phyloP scores from a whole-genome alignment of 2,113 vertebrate genomes.

The Ptilorrhoa leucosticta region DNA sequence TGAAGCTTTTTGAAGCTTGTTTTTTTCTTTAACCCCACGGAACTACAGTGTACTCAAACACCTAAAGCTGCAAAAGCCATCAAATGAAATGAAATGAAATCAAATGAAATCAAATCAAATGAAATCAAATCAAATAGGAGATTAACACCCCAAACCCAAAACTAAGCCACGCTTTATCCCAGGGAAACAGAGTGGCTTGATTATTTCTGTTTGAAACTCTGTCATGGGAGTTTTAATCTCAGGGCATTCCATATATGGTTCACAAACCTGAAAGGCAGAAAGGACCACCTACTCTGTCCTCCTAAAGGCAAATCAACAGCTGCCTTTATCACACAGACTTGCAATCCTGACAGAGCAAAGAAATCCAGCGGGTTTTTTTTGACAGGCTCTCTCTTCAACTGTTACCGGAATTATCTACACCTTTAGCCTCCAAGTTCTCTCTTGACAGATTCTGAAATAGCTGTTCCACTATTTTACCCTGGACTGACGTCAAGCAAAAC shows the following conservation, averaged over 20 bases:
- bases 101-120: too few species aligned
- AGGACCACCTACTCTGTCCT: not conserved
- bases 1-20: not conserved
- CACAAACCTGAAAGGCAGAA: not conserved
- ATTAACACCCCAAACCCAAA: not conserved
- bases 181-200: not conserved
- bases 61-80: not conserved
- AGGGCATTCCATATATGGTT: not conserved
- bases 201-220: slow-evolving; percentile 24
- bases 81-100: not conserved
- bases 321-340: not conserved
- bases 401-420: not conserved
- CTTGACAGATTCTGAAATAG: slow-evolving; percentile 35
- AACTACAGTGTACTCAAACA: not conserved
- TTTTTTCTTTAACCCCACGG: not conserved
- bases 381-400: not conserved
- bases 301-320: not conserved
- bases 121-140: not conserved
- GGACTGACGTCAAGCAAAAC: slow-evolving; percentile 18
- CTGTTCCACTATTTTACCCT: not conserved
- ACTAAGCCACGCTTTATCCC: not conserved
- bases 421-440: not conserved
- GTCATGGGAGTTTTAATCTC: slow-evolving; percentile 14
- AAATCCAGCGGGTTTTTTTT: not conserved
- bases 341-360: not conserved